These are phyloP conservation scores for Jaculus jaculus DNA, from an alignment of 2,113 vertebrate species.

Conservation along the genomic window DNA sequence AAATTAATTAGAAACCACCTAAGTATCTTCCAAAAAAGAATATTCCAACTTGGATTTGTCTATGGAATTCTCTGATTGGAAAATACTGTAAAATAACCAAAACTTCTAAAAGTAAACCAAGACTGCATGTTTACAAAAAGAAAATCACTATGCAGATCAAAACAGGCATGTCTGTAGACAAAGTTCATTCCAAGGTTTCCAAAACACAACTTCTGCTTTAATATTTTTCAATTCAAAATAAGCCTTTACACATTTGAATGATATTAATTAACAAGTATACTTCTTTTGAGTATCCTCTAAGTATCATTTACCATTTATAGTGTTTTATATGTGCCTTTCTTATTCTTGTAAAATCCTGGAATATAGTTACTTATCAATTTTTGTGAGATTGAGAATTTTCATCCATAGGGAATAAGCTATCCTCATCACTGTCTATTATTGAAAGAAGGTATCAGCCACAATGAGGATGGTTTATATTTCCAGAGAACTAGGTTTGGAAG, in stretches of 20 bases:
- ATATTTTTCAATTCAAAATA: slow-evolving; percentile 30
- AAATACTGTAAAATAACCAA: not conserved
- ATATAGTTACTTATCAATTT: not conserved
- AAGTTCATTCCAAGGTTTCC: not conserved
- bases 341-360: not conserved
- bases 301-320: not conserved
- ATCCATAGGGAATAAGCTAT: not conserved
- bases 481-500: not conserved
- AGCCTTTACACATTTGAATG: not conserved
- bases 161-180: not conserved
- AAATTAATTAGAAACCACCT: not conserved
- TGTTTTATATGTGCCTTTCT: not conserved
- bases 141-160: not conserved
- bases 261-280: not conserved
- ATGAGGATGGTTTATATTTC: not conserved
- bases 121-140: not conserved
- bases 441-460: not conserved
- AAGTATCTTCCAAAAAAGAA: not conserved
- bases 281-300: not conserved
- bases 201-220: not conserved
- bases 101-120: not conserved
- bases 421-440: not conserved
- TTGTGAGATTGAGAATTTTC: not conserved
- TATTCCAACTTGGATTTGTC: not conserved
- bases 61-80: not conserved